These are phyloP conservation scores for Scolanthus callimorphus DNA, from an alignment of 92 coral and sea anemone species.

Conservation along the genomic window DNA sequence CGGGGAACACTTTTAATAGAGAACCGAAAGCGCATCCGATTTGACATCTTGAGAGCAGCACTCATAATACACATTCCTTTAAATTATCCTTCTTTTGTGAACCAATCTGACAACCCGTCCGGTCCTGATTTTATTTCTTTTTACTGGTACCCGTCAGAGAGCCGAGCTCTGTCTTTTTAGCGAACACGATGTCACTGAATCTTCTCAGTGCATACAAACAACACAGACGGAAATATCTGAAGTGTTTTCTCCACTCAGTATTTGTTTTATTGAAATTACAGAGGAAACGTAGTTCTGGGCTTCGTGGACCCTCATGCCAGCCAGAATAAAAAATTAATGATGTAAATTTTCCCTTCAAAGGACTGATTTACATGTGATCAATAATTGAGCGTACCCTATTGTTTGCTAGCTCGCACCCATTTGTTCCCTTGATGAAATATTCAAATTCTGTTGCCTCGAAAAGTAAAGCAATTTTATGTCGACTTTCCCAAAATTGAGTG, in stretches of 20 bases:
- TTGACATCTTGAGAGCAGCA: too few species aligned
- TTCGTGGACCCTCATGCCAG: conserved; percentile 55
- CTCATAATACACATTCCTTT: conserved; percentile 19
- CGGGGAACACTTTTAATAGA: too few species aligned
- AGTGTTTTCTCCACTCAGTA: background rate
- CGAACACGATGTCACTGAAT: too few species aligned
- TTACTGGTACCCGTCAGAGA: conserved; percentile 47
- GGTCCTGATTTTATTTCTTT: conserved; percentile 18
- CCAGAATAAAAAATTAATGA: conserved; percentile 83
- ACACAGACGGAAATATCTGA: background rate
- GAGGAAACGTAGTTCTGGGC: conserved; percentile 26
- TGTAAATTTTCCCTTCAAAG: conserved; percentile 82
- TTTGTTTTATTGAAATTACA: conserved; percentile 15
- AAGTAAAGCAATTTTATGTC: conserved; percentile 59
- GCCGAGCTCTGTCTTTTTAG: too few species aligned
- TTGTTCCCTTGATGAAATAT: conserved; percentile 94
- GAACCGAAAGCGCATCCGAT: too few species aligned
- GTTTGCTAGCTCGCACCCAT: conserved; percentile 75
- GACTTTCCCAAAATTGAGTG: conserved; percentile 60
- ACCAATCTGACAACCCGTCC: conserved; percentile 10
- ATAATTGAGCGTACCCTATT: conserved; percentile 66
- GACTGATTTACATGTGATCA: conserved; percentile 87
- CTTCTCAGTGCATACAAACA: background rate
- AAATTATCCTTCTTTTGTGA: background rate
- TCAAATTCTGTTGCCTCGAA: conserved; percentile 90